Conservation (phyloP, 2,888 invertebrate species). For the Bembecia ichneumoniformis region DNA sequence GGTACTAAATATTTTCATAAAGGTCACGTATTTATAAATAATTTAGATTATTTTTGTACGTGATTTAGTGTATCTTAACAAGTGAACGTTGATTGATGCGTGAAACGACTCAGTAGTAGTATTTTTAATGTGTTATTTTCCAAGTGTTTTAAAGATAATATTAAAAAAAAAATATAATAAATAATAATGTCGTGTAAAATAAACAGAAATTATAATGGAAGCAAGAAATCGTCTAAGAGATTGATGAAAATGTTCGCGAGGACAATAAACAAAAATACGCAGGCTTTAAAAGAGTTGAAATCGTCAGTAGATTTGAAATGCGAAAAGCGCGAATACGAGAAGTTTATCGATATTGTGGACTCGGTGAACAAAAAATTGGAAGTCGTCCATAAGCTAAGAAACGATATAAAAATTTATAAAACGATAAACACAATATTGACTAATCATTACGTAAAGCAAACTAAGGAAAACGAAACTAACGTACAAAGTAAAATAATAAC, state of each 20-base stretch:
- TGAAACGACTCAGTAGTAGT: too few species aligned
- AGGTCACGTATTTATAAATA: too few species aligned
- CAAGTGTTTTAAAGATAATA: too few species aligned
- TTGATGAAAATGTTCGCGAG: conserved; percentile 39
- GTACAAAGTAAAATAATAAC: conserved; percentile 49
- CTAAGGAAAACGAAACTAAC: conserved; percentile 45
- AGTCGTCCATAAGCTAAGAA: conserved; percentile 51
- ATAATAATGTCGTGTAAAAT: too few species aligned
- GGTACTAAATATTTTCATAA: too few species aligned
- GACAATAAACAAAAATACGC: conserved; percentile 50
- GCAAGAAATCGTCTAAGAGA: conserved; percentile 25
- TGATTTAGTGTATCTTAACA: too few species aligned
- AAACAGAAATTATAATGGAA: too few species aligned
- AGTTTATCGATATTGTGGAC: conserved; percentile 44
- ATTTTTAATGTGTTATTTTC: too few species aligned
- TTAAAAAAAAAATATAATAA: too few species aligned
- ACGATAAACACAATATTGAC: conserved; percentile 62
- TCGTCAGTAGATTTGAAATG: conserved; percentile 35
- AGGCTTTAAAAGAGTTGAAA: conserved; percentile 48
- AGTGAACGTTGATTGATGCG: too few species aligned
- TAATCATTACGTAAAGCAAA: conserved; percentile 59
- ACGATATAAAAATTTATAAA: conserved; percentile 61
- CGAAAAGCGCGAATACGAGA: conserved; percentile 28
- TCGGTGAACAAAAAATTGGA: conserved; percentile 61
- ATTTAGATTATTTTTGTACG: too few species aligned